Evolutionary conservation across 2,113 vertebrate genomes (phyloP).

Genomic region (Girardinichthys multiradiatus): DNA sequence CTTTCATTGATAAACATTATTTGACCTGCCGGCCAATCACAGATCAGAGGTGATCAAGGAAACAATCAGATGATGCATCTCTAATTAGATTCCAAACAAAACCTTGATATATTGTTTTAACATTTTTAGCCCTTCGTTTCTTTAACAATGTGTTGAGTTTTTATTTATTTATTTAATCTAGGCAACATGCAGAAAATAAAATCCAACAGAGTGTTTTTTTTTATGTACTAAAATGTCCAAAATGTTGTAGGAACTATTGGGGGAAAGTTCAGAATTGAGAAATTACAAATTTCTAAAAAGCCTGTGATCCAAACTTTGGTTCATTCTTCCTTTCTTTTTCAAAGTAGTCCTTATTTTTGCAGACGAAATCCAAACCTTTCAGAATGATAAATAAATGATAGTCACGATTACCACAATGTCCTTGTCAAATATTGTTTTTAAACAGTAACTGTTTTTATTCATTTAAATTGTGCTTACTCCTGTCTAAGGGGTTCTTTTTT

Average conservation of each 20-base stretch:
- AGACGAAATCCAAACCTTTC: not conserved
- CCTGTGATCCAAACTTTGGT: not conserved
- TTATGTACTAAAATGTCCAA: not conserved
- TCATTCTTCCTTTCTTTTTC: not conserved
- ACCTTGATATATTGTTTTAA: no score
- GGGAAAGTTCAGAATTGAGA: not conserved
- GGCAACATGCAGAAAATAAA: not conserved
- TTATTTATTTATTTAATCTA: not conserved
- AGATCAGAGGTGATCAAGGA: no score
- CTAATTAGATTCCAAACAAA: no score
- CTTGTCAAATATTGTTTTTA: not conserved
- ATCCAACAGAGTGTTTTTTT: not conserved
- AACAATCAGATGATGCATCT: no score
- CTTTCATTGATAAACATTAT: not conserved
- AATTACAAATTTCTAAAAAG: not conserved
- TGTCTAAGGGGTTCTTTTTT: not conserved
- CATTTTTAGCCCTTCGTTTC: not conserved
- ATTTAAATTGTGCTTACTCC: not conserved
- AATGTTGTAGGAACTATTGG: not conserved
- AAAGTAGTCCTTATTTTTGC: not conserved
- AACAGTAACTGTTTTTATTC: not conserved
- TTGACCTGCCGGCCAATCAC: no score
- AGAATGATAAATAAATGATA: not conserved
- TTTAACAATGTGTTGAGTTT: not conserved
- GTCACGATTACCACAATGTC: not conserved